Evolutionary conservation across 2,888 invertebrate species (phyloP).

Genomic region (Lagria hirta): DNA sequence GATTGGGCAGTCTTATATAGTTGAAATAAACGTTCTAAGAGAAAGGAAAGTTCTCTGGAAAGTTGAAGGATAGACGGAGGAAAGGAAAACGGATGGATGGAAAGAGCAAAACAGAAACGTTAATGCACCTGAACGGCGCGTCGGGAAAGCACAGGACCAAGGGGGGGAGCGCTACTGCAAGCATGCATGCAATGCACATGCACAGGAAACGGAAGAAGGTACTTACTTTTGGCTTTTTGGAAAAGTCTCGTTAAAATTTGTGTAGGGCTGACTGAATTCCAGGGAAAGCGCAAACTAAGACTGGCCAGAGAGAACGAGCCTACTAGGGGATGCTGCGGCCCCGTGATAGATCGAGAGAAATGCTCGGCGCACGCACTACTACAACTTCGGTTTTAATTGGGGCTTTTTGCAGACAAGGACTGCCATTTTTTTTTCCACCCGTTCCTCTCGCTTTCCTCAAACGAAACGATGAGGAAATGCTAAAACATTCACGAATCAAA

Average conservation of each 20-base stretch:
- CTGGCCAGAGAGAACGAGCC: conserved; percentile 49
- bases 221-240: too few relatives aligned
- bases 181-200: conserved; percentile 28
- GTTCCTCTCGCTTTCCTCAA: conserved; percentile 14
- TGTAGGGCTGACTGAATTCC: conserved; percentile 42
- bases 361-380: conserved; percentile 55
- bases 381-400: conserved; percentile 55
- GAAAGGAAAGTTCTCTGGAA: conserved; percentile 24
- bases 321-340: conserved; percentile 53
- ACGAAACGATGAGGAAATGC: conserved; percentile 6
- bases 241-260: conserved; percentile 35
- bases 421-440: conserved; percentile 42
- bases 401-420: conserved; percentile 51
- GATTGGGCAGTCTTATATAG: too few relatives aligned
- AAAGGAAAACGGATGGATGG: conserved; percentile 50
- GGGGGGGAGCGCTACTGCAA: conserved; percentile 24
- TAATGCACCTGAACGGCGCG: conserved; percentile 25
- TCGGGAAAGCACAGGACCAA: conserved; percentile 21
- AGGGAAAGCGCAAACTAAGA: conserved; percentile 51
- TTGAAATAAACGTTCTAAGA: conserved; percentile 3
- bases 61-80: conserved; percentile 44
- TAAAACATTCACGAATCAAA: not conserved
- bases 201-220: too few relatives aligned
- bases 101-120: conserved; percentile 52
- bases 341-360: conserved; percentile 56